Evolutionary conservation across 2,888 invertebrate genomes (phyloP), one percentile per base, ranked within the genome.

Genomic region (Drosophila mayaguana): DNA sequence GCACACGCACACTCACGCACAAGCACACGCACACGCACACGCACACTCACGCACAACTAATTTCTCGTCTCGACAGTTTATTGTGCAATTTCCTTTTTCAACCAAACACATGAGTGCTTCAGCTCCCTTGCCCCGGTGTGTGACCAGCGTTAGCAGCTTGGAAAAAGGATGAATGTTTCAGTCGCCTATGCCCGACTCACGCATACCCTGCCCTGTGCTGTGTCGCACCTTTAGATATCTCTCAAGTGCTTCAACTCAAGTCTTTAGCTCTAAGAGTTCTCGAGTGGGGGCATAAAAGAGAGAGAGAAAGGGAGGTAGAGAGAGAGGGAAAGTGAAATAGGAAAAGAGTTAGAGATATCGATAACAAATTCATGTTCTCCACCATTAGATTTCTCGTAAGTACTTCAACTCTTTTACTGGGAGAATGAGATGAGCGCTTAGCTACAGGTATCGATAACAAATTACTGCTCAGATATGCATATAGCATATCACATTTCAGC

Each of bases 51-150:
- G 25, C 63, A 61, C 72, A 78, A 78, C 85, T 89, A 86, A 86
- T 86, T 88, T 88, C 75, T 86, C 81, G 90, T 86, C 87, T 88
- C 86, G 72, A 83, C 83, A 89, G 83, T 86, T 89, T 86, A 86
- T 89, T 89, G 90, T 89, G 88, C 85, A 89, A 85, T 85, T 85
- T 88, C 88, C 83, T 85, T 63, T 63, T 34, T 63, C 28, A 43
- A 50, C 48, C 38, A 25, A 32, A 40, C 40, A 36, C 45, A 57
- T 42, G 34, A 53, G 32, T 54, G 43, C 55, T 25, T 38, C 34
- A 8, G 32, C 40, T 12, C 20, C 25, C 12, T 16, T 2, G 14
- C 14, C 3, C 25, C 34, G 2, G 42, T 22, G 18, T 69, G 61
- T 62, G 51, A 61, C 53, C 53, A 8, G 53, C 56, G 36, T 28